Conservation (phyloP, 1,140 invertebrate species). For the Dryas iulia region DNA sequence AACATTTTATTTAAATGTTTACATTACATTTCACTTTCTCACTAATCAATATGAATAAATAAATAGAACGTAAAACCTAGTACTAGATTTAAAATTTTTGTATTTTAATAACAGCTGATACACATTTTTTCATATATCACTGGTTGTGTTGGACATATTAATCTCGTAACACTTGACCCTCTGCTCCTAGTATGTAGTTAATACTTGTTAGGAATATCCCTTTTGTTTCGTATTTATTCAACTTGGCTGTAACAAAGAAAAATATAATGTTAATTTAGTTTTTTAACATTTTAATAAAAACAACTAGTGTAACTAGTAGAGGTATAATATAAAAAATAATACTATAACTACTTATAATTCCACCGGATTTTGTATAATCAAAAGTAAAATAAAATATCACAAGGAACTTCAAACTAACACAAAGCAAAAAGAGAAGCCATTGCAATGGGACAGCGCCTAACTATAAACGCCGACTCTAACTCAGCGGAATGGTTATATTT, state of each 20-base stretch:
- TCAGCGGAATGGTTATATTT: too few relatives aligned
- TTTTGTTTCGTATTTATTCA: constrained; percentile 46
- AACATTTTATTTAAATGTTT: constrained; percentile 5
- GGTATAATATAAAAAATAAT: too few relatives aligned
- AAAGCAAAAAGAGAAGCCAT: too few relatives aligned
- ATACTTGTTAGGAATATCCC: constrained; percentile 54
- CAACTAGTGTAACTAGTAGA: too few relatives aligned
- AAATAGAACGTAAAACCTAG: constrained; percentile 16
- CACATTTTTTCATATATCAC: constrained; percentile 29
- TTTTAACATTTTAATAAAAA: too few relatives aligned
- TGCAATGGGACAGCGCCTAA: too few relatives aligned
- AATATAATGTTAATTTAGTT: too few relatives aligned
- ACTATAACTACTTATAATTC: too few relatives aligned
- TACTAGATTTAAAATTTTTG: constrained; percentile 30
- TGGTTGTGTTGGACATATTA: constrained; percentile 22
- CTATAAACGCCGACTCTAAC: too few relatives aligned
- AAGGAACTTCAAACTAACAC: too few relatives aligned
- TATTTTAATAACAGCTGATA: constrained; percentile 20
- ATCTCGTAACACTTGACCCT: constrained; percentile 41
- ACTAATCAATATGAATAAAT: constrained; percentile 21
- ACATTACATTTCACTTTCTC: constrained; percentile 15
- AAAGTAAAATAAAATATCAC: too few relatives aligned
- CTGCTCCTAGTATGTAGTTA: constrained; percentile 45
- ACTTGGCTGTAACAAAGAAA: constrained; percentile 62
- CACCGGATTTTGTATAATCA: too few relatives aligned